These are phyloP conservation scores for Nephotettix cincticeps DNA, from an alignment of 1,140 invertebrate species.

Conservation along the genomic window DNA sequence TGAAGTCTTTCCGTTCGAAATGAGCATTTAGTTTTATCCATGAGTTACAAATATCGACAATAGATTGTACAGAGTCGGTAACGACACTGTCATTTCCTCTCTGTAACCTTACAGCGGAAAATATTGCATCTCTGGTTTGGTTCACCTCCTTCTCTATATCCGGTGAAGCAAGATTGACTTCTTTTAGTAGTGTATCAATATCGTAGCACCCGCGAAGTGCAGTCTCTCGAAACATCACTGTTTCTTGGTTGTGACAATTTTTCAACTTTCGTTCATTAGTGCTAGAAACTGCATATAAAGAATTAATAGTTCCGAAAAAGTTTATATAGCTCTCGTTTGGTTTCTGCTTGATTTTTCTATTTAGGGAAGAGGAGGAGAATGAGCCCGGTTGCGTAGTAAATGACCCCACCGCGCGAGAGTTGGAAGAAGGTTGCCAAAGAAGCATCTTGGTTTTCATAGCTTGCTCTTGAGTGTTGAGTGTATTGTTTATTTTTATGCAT, in stretches of 20 bases:
- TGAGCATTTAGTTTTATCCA: constrained; percentile 9
- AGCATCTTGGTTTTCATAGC: too few relatives aligned
- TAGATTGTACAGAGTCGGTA: background rate
- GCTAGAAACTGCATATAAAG: too few relatives aligned
- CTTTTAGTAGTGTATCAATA: background rate
- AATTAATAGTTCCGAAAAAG: too few relatives aligned
- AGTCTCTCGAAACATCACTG: background rate
- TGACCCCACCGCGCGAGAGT: too few relatives aligned
- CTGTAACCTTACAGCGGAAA: background rate
- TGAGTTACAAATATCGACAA: constrained; percentile 4
- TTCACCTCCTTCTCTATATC: background rate
- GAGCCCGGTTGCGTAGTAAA: too few relatives aligned
- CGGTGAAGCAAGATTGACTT: background rate
- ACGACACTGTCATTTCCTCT: background rate
- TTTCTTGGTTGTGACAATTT: background rate
- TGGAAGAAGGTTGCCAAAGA: too few relatives aligned
- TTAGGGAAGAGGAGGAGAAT: too few relatives aligned
- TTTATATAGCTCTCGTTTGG: too few relatives aligned
- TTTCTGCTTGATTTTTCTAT: too few relatives aligned
- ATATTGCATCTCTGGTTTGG: background rate
- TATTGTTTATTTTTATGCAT: too few relatives aligned
- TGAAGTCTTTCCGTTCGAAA: constrained; percentile 10
- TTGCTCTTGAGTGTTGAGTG: too few relatives aligned
- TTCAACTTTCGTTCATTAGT: background rate
- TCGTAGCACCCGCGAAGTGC: background rate